Base-by-base conservation (phyloP, 2,888 invertebrate species). In the Epinotia brunnichana region DNA sequence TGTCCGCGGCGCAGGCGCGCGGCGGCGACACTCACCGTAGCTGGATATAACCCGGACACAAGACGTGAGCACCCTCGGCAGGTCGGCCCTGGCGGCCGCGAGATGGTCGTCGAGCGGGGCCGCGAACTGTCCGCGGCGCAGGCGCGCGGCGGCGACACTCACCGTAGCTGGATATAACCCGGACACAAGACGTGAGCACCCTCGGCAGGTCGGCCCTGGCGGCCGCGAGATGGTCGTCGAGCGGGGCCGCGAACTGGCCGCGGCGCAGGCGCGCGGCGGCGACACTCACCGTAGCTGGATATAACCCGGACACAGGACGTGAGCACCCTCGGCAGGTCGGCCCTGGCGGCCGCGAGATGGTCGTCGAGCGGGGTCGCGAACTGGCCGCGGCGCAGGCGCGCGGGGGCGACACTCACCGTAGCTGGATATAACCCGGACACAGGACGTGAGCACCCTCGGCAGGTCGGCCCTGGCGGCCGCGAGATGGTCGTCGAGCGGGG, bases 351-450 rank as follows among this genome's bases (percentile, higher is more conserved):
- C 87, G 98, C 98, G 81, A 98, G 94, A 85, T 97, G 97, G 86
- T 97, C 97, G 85, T 97, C 98, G 74, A 98, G 93, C 76, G 97
- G 97, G 64, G 98, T 98, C 57, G 98, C 98, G 90, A 98, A 98
- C 79, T 97, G 91, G 0, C 96, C 96, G 78, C 96, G 96, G 85
- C n/a, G n/a, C n/a, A n/a, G n/a, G n/a, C n/a, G n/a, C n/a, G n/a
- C n/a, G n/a, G n/a, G n/a, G n/a, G n/a, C 95, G 81, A 80, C 81
- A 41, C 53, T 57, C 53, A 62, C 48, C 48, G 83, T 80, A 98
- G 41, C 97, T 91, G 89, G 98, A 98, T 82, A 99, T 97, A 77
- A 98, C 97, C 83, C 98, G 94, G 83, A 99, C 97, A 90, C 98
- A 98, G 82, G 98, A 97, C 81, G 96, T 96, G 84, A 99, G 96